Evolutionary conservation across 2,888 invertebrate species (phyloP).

Genomic region (Stenichneumon culpator): DNA sequence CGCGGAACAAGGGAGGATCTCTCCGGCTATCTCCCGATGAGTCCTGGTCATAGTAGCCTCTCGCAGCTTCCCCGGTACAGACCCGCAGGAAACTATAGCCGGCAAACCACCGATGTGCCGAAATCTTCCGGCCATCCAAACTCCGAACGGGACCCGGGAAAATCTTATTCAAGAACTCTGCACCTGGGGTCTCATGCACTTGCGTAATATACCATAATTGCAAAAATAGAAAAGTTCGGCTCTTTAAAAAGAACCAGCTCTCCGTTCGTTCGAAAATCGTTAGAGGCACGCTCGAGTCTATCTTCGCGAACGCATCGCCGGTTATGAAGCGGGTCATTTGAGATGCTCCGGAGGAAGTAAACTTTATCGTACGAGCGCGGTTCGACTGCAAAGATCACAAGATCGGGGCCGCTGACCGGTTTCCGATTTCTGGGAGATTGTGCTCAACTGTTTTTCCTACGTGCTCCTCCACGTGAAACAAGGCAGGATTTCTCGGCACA

Average conservation of each 20-base stretch:
- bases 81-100: constrained; percentile 43
- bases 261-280: too few species aligned
- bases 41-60: constrained; percentile 11
- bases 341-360: too few species aligned
- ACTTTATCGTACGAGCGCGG: too few species aligned
- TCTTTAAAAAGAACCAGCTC: too few species aligned
- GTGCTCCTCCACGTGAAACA: constrained; percentile 38
- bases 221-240: too few species aligned
- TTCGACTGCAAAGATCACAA: too few species aligned
- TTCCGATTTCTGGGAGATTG: too few species aligned
- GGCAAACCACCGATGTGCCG: constrained; percentile 33
- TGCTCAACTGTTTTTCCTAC: neutral
- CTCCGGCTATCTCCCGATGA: constrained; percentile 44
- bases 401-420: too few species aligned
- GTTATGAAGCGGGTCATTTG: too few species aligned
- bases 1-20: constrained; percentile 61
- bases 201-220: too few species aligned
- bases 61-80: constrained; percentile 13
- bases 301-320: too few species aligned
- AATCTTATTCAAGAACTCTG: neutral
- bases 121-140: constrained; percentile 31
- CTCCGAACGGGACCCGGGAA: neutral
- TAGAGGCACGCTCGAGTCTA: too few species aligned
- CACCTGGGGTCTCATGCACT: neutral
- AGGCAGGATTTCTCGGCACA: constrained; percentile 43